Evolutionary conservation across 2,797 vertebrate genomes (phyloP).

Genomic region (Tangara arthus): DNA sequence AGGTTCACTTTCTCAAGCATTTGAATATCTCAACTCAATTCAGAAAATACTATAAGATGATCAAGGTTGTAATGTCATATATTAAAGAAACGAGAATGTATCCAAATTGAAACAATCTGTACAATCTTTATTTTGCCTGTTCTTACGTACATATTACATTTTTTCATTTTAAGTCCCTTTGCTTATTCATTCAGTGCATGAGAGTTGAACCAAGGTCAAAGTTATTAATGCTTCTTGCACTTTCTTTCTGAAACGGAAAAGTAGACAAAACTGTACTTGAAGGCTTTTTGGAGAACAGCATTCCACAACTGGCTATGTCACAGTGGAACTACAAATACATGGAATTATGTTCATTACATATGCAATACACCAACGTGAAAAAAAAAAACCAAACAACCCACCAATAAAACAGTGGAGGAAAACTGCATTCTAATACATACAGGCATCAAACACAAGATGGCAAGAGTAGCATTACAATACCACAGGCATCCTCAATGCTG

Average conservation of each 20-base stretch:
- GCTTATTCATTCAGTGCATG: not conserved
- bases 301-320: not conserved
- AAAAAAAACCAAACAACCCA: not conserved
- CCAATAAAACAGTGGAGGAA: not conserved
- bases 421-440: not conserved
- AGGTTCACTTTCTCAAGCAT: not conserved
- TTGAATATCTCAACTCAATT: not conserved
- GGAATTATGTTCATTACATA: not conserved
- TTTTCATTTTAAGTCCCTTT: not conserved
- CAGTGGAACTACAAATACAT: not conserved
- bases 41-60: not conserved
- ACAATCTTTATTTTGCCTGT: not conserved
- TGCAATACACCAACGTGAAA: not conserved
- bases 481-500: not conserved
- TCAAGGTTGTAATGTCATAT: not conserved
- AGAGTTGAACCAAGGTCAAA: not conserved
- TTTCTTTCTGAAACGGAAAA: not conserved
- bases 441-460: not conserved
- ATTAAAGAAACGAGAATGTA: not conserved
- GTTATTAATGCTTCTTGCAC: not conserved
- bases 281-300: not conserved
- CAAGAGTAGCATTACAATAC: not conserved
- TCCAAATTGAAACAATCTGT: not conserved
- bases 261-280: not conserved
- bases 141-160: not conserved